Base-by-base conservation (phyloP, 2,888 invertebrate genomes). In the Rosalia funebris region DNA sequence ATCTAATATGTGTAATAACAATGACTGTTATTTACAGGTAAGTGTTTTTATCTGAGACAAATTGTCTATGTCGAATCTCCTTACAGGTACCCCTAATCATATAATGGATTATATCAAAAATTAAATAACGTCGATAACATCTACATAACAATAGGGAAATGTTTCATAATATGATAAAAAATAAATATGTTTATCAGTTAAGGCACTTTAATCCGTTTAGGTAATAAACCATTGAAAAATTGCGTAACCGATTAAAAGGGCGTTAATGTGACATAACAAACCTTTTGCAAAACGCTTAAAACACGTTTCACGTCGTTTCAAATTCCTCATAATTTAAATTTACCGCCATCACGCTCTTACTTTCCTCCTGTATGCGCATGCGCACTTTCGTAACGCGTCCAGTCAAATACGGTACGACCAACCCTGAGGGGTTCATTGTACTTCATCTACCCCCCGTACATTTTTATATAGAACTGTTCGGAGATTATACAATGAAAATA, bases 111-210 rank as follows among this genome's bases (percentile, higher is more conserved):
- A 47, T 57, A 57, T 57, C 57, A 57, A 57, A 50, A 57, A 48
- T 57, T 50, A 50, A 57, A 57, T 57, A 57, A 57, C 41, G 50
- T 50, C 50, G 57, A 57, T 57, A 57, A 57, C n/a, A n/a, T n/a
- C n/a, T 36, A 45, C 25, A 57, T 50, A 50, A 57, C 57, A 57
- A 48, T 57, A 57, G 57, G 47, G 50, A 39, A 20, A 50, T 57
- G 32, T 57, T 57, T 57, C 57, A 50, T 57, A 57, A 50, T 50
- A 57, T 42, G 57, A 57, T 57, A 50, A 50, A 50, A 57, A 19
- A 39, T 31, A 50, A 50, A 50, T 50, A 48, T 14, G 15, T 41
- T 57, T 57, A 57, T 57, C 57, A 50, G 50, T 19, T 50, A 57
- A 57, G 42, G 42, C 36, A 50, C 34, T 44, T 57, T 50, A 50